A percentile compares a stretch with the other conserved stretches of the same genome.
phyloP scores from a whole-genome alignment of 2,113 vertebrate genomes.

The Fregata magnificens region DNA sequence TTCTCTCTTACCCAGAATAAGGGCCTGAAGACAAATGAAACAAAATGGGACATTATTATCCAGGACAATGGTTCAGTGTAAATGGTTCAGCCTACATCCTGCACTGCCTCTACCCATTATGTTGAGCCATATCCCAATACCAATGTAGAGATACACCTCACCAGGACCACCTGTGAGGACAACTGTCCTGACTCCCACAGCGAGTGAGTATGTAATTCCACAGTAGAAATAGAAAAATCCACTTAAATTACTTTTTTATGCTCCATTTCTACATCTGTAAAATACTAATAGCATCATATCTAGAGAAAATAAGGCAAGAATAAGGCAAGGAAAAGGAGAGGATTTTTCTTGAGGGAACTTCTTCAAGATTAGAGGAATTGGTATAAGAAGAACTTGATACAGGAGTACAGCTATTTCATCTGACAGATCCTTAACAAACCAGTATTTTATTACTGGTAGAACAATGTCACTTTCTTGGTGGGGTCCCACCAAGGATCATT shows the following conservation, averaged over 20 bases:
- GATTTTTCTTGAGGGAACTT: not conserved
- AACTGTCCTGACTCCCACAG: not conserved
- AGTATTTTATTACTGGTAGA: not conserved
- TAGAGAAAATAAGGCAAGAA: not conserved
- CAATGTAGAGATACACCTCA: not conserved
- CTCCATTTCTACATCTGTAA: not conserved
- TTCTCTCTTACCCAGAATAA: not conserved
- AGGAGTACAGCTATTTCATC: not conserved
- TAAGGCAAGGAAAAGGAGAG: not conserved
- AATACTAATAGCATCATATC: not conserved
- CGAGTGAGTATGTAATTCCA: not conserved
- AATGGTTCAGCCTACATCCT: not conserved
- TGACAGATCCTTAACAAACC: not conserved
- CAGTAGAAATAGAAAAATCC: not conserved
- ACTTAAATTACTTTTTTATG: not conserved
- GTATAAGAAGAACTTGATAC: not conserved
- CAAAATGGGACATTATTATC: not conserved
- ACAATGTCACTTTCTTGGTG: not conserved
- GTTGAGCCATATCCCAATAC: not conserved
- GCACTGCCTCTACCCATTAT: not conserved
- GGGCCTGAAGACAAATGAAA: not conserved
- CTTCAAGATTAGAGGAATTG: not conserved
- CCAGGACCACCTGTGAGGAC: not conserved
- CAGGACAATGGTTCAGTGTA: not conserved
- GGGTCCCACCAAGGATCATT: not conserved